These are phyloP conservation scores for Arctocebus calabarensis DNA, from an alignment of 2,797 vertebrate species.

Conservation along the genomic window DNA sequence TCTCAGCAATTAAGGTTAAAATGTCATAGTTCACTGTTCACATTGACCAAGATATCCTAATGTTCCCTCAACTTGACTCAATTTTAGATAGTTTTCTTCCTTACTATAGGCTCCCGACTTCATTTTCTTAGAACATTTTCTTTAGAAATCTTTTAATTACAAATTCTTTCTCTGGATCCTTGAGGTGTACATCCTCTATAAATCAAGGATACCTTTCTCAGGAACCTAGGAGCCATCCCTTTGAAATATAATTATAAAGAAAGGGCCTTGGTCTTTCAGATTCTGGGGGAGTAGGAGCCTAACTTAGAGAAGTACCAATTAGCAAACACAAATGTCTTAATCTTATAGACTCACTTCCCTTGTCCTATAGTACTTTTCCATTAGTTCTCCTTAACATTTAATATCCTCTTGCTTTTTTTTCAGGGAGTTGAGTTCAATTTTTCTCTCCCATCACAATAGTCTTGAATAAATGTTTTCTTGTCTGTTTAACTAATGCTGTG, in stretches of 20 bases:
- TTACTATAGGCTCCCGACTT: background rate
- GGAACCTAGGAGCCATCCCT: background rate
- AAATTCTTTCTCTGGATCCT: conserved; percentile 41
- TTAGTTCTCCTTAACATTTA: background rate
- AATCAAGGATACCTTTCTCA: conserved; percentile 7
- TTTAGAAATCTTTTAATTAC: conserved; percentile 33
- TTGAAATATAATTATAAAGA: conserved; percentile 54
- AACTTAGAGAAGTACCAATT: conserved; percentile 32
- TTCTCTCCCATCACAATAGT: background rate
- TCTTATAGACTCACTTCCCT: background rate
- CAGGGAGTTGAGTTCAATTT: background rate
- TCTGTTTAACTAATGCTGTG: background rate
- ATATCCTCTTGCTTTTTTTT: conserved; percentile 46
- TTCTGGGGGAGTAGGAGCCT: background rate
- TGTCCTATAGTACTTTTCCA: background rate
- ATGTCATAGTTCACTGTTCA: conserved; percentile 43
- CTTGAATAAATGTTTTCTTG: conserved; percentile 15
- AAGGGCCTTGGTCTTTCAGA: background rate
- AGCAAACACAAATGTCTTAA: conserved; percentile 22
- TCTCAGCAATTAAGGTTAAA: conserved; percentile 21
- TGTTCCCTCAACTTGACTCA: conserved; percentile 4
- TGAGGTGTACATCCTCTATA: conserved; percentile 22
- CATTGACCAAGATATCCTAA: conserved; percentile 4
- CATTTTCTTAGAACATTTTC: conserved; percentile 15
- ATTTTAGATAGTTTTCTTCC: background rate